These are phyloP conservation scores for Tetramorium alpestre DNA, from an alignment of 1,140 invertebrate species.

Conservation along the genomic window DNA sequence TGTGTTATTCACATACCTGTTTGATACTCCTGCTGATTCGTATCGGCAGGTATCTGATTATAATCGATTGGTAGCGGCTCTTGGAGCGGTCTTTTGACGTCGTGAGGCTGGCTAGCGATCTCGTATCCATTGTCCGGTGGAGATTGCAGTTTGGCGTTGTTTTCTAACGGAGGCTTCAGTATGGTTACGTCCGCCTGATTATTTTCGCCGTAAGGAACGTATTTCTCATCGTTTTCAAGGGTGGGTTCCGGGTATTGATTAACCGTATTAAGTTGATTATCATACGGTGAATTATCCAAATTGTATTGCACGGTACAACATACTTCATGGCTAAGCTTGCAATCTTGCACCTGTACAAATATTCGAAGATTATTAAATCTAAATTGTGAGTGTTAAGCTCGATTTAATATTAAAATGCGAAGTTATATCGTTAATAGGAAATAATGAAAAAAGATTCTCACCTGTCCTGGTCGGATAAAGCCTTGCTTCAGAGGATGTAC, in stretches of 20 bases:
- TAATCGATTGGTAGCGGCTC: conserved; percentile 6
- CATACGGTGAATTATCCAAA: conserved; percentile 9
- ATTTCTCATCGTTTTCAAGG: conserved; percentile 41
- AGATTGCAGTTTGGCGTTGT: background rate
- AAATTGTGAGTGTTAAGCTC: background rate
- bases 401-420: background rate
- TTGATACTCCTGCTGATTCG: conserved; percentile 20
- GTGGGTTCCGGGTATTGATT: conserved; percentile 30
- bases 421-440: background rate
- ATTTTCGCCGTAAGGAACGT: conserved; percentile 28
- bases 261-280: conserved; percentile 56
- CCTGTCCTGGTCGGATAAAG: conserved; percentile 27
- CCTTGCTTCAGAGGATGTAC: conserved; percentile 21
- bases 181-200: conserved; percentile 35
- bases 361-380: conserved; percentile 4
- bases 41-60: conserved; percentile 20
- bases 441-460: conserved; percentile 9
- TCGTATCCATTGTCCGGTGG: background rate
- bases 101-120: background rate
- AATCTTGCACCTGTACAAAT: conserved; percentile 73
- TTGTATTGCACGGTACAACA: conserved; percentile 78
- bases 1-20: background rate
- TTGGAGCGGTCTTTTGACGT: background rate
- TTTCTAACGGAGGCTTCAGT: background rate
- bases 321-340: conserved; percentile 75